These are phyloP conservation scores for Lophura nycthemera DNA, from an alignment of 2,113 vertebrate genomes.

Conservation along the genomic window DNA sequence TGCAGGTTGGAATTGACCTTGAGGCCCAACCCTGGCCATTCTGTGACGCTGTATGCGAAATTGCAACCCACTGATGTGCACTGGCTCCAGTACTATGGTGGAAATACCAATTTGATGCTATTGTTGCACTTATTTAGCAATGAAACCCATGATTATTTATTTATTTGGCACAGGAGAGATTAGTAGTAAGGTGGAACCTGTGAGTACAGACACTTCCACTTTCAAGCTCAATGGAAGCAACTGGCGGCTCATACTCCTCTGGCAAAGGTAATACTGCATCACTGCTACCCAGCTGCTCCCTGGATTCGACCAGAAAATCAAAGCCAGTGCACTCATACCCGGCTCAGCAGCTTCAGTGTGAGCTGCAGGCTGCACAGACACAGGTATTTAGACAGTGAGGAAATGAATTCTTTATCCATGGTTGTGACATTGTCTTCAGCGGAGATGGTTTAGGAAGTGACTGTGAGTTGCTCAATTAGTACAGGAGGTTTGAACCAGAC, in stretches of 20 bases:
- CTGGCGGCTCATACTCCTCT: neutral
- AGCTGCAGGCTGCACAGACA: neutral
- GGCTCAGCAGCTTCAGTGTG: neutral
- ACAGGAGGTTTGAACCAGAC: neutral
- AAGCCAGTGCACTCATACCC: neutral
- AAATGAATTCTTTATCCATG: neutral
- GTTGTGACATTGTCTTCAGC: neutral
- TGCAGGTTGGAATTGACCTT: too few relatives aligned
- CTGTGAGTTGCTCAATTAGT: neutral
- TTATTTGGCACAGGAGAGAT: neutral
- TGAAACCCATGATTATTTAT: neutral
- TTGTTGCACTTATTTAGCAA: neutral
- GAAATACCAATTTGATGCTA: neutral
- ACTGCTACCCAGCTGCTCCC: constrained; percentile 46
- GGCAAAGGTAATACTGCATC: neutral
- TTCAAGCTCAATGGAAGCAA: neutral
- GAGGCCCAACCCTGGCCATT: too few relatives aligned
- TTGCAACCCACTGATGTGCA: neutral
- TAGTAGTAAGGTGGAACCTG: neutral
- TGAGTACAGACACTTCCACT: neutral
- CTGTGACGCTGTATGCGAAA: too few relatives aligned
- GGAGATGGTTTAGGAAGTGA: neutral
- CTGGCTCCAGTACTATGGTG: neutral
- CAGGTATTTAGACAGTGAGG: constrained; percentile 39
- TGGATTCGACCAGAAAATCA: constrained; percentile 10